phyloP scores from a whole-genome alignment of 2,113 vertebrate genomes.

The Alligator sinensis region DNA sequence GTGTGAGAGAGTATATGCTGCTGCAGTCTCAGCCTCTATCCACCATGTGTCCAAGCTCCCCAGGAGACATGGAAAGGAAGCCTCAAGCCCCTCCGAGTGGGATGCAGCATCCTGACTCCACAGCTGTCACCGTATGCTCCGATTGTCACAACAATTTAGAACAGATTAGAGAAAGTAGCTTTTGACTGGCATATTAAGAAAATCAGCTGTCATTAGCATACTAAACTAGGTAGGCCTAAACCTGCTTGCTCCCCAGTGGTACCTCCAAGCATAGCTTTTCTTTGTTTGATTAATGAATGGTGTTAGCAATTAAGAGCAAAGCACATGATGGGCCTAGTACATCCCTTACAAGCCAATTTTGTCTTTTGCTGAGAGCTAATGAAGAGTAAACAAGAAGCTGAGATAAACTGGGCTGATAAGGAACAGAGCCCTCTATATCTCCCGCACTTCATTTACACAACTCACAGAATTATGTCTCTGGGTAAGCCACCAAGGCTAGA shows the following conservation, averaged over 20 bases:
- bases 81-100: neutral
- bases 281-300: conserved; percentile 65
- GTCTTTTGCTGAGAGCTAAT: conserved; percentile 58
- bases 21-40: conserved; percentile 77
- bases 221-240: conserved; percentile 43
- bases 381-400: conserved; percentile 60
- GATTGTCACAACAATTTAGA: conserved; percentile 50
- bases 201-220: conserved; percentile 27
- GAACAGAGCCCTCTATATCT: neutral
- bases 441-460: conserved; percentile 22
- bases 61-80: neutral
- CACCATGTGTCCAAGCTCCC: conserved; percentile 36
- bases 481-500: conserved; percentile 10
- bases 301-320: conserved; percentile 52
- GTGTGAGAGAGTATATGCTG: conserved; percentile 72
- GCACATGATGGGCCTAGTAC: neutral
- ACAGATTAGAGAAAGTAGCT: conserved; percentile 29
- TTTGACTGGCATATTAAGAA: conserved; percentile 48
- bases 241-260: neutral
- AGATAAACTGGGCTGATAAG: conserved; percentile 65
- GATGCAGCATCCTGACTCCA: neutral
- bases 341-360: conserved; percentile 43
- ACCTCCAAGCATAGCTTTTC: neutral
- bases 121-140: conserved; percentile 42
- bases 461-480: conserved; percentile 36